Conservation (phyloP, 2,797 vertebrate species). For the Mus minutoides region DNA sequence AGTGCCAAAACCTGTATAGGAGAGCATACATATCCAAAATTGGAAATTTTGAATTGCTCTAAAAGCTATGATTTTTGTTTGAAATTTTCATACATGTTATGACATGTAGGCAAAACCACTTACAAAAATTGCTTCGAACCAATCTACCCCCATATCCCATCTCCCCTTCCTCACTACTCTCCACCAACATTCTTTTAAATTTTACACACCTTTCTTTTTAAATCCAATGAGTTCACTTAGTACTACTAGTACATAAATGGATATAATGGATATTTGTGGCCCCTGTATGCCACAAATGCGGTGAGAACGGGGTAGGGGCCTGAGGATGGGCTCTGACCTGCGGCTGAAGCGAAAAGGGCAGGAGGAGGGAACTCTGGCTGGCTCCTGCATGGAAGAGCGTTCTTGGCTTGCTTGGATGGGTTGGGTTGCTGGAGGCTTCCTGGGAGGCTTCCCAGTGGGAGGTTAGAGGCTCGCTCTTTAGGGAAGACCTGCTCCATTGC, state of each 20-base stretch:
- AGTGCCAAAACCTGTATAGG: not conserved
- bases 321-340: no score
- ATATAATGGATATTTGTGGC: no score
- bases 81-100: not conserved
- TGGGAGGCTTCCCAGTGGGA: no score
- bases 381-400: no score
- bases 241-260: not conserved
- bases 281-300: no score
- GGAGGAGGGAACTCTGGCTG: no score
- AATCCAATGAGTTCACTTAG: not conserved
- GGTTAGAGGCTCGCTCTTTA: no score
- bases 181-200: not conserved
- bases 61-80: not conserved
- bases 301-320: no score
- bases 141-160: not conserved
- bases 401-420: no score
- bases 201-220: not conserved
- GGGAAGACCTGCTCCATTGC: no score
- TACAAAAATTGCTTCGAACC: not conserved
- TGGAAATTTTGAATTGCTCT: not conserved
- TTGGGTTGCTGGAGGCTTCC: no score
- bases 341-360: no score
- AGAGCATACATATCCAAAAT: not conserved
- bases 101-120: not conserved
- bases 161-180: not conserved